Percentiles rank a stretch among this genome's conserved stretches.
phyloP scores from a whole-genome alignment of 1,140 invertebrate species.

The Periplaneta americana region DNA sequence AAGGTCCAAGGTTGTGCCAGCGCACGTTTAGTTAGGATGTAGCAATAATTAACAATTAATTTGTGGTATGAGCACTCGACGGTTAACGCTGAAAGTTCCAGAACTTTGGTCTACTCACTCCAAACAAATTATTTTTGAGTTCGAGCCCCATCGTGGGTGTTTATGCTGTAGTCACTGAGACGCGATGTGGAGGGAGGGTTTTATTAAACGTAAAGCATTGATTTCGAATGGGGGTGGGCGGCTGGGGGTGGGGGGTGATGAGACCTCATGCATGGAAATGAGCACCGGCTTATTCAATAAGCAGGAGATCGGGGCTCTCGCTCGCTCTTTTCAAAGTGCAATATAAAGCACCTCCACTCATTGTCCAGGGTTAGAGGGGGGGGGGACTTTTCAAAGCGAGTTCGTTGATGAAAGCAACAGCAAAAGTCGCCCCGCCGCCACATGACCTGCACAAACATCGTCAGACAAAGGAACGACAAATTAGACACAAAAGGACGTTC shows the following conservation, averaged over 20 bases:
- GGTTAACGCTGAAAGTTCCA: no score
- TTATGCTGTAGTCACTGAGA: no score
- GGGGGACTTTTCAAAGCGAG: not conserved
- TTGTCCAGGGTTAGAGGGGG: not conserved
- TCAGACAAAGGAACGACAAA: not conserved
- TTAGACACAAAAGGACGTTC: not conserved
- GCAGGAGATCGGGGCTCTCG: conserved; percentile 10
- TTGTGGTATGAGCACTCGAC: no score
- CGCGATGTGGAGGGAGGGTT: no score
- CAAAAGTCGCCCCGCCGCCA: not conserved
- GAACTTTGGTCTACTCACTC: no score
- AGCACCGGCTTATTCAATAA: conserved; percentile 8
- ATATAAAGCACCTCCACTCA: conserved; percentile 11
- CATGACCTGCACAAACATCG: not conserved
- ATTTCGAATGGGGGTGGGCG: not conserved
- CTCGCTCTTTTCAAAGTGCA: conserved; percentile 9
- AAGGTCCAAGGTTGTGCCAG: no score
- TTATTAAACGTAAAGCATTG: not conserved
- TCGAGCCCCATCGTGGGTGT: no score
- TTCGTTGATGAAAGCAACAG: not conserved
- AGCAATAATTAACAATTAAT: no score
- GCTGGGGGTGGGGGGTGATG: not conserved
- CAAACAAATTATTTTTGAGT: no score
- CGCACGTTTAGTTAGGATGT: no score
- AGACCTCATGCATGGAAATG: conserved; percentile 10